These are phyloP conservation scores for Drosophila rhopaloa DNA, from an alignment of 1,140 invertebrate species.

Conservation along the genomic window DNA sequence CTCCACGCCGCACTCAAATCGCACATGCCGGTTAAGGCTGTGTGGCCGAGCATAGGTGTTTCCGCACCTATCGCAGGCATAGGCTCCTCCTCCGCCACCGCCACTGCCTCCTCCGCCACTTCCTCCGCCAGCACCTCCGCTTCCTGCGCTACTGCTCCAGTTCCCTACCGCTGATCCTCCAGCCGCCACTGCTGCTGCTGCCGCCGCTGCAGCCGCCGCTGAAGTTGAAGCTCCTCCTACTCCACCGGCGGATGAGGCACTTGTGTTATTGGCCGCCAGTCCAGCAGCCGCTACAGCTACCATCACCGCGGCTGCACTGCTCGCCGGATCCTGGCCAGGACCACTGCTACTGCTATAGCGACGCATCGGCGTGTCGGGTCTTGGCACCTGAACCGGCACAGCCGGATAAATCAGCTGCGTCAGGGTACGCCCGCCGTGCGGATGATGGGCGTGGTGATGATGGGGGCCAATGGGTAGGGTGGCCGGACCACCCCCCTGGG, in stretches of 20 bases:
- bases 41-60: constrained; percentile 87
- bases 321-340: constrained; percentile 34
- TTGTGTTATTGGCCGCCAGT: constrained; percentile 44
- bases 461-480: constrained; percentile 44
- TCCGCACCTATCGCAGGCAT: constrained; percentile 86
- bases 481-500: constrained; percentile 23
- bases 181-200: constrained; percentile 49
- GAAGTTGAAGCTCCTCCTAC: constrained; percentile 63
- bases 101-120: constrained; percentile 15
- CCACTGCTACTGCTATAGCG: constrained; percentile 71
- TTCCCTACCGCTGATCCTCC: constrained; percentile 18
- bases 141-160: constrained; percentile 13
- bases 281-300: constrained; percentile 35
- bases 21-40: constrained; percentile 88
- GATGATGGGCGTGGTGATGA: constrained; percentile 28
- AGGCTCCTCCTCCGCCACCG: constrained; percentile 63
- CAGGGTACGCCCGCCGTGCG: constrained; percentile 49
- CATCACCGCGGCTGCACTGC: constrained; percentile 46
- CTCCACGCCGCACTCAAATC: constrained; percentile 88
- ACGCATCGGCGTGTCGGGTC: constrained; percentile 54
- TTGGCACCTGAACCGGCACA: constrained; percentile 1
- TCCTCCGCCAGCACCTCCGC: constrained; percentile 49
- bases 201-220: constrained; percentile 57
- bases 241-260: constrained; percentile 41
- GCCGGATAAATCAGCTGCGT: constrained; percentile 47